phyloP scores from a whole-genome alignment of 2,888 invertebrate species.

The Dicyrtoma fusca region DNA sequence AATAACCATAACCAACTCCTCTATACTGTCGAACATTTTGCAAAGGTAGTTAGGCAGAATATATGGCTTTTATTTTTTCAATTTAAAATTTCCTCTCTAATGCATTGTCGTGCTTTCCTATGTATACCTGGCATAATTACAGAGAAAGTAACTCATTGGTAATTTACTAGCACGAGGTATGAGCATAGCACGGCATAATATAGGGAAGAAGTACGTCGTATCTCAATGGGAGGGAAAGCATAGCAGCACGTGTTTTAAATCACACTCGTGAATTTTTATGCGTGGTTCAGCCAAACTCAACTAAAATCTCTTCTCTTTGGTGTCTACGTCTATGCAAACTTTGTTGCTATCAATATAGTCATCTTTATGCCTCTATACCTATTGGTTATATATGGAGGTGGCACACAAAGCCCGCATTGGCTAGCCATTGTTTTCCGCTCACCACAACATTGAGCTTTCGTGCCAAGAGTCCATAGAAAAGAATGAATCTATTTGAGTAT shows the following conservation, averaged over 20 bases:
- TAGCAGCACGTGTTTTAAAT: background rate
- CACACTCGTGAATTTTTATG: constrained; percentile 17
- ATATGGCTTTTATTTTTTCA: no score
- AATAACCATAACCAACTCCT: no score
- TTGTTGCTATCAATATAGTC: no score
- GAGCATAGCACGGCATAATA: background rate
- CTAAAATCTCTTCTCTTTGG: no score
- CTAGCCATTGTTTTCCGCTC: constrained; percentile 15
- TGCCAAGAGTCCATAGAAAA: constrained; percentile 31
- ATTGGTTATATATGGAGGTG: background rate
- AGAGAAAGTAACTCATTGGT: background rate
- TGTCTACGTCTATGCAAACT: no score
- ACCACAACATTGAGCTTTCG: constrained; percentile 10
- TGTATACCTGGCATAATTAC: background rate
- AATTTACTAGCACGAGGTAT: background rate
- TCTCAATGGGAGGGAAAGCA: background rate
- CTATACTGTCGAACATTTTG: no score
- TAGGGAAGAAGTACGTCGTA: background rate
- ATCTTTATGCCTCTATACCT: no score
- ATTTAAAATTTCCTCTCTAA: no score
- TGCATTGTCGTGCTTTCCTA: no score
- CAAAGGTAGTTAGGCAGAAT: no score
- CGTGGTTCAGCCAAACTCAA: background rate
- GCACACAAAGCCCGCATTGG: background rate
- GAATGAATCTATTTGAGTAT: constrained; percentile 30